Percentiles rank a stretch among this genome's conserved stretches.
phyloP scores from a whole-genome alignment of 2,113 vertebrate species.

The Ceyx margarethae region DNA sequence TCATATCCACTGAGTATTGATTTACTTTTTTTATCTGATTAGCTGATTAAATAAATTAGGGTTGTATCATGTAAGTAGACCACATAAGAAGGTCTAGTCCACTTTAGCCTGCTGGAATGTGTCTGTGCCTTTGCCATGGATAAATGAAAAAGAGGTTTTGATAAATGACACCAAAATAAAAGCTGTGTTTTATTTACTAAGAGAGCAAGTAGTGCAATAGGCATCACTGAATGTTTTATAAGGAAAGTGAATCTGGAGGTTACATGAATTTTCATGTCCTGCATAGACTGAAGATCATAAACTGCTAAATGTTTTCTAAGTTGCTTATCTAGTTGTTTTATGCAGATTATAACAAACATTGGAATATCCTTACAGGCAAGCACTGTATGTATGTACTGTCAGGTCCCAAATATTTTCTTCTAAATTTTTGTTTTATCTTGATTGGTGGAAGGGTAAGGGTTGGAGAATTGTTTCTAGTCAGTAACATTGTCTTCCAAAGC shows the following conservation, averaged over 20 bases:
- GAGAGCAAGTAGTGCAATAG: background rate
- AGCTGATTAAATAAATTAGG: background rate
- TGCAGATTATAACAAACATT: background rate
- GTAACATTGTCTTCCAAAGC: background rate
- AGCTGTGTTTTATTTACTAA: background rate
- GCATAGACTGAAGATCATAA: background rate
- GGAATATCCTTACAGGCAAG: background rate
- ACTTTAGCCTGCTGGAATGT: background rate
- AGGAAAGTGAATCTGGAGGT: background rate
- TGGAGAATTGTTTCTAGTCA: background rate
- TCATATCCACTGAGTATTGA: background rate
- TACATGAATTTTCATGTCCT: constrained; percentile 11
- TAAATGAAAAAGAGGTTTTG: background rate
- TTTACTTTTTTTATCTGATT: background rate
- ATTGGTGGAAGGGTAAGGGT: background rate
- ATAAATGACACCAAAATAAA: background rate
- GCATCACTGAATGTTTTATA: background rate
- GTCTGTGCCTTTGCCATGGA: background rate
- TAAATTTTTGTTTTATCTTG: background rate
- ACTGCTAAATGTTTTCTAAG: background rate
- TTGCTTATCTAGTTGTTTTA: background rate
- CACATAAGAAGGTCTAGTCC: background rate
- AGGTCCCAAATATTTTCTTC: background rate
- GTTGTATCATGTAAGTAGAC: background rate
- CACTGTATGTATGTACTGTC: background rate